Conservation (phyloP, 2,113 vertebrate genomes). For the Anoura caudifer region DNA sequence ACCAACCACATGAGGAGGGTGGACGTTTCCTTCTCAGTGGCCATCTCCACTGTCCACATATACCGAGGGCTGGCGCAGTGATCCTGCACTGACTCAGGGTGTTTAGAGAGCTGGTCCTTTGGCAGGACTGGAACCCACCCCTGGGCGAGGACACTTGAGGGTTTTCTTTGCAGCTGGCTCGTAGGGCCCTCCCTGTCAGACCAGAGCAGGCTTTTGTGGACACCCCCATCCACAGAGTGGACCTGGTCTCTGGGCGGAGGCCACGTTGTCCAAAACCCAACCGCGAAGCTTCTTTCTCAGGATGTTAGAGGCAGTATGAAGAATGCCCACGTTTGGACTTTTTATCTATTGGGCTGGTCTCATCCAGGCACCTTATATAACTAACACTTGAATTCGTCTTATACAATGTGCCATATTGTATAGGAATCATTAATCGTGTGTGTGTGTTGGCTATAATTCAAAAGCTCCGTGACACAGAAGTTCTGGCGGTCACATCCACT, state of each 20-base stretch:
- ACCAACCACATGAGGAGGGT: not conserved
- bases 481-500: not conserved
- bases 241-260: not conserved
- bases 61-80: rapidly evolving
- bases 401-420: not conserved
- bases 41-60: not conserved
- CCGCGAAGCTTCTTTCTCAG: not conserved
- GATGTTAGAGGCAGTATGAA: not conserved
- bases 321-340: not conserved
- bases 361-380: not conserved
- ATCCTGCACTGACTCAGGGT: not conserved
- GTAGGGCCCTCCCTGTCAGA: not conserved
- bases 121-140: not conserved
- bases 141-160: not conserved
- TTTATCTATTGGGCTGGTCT: not conserved
- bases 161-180: not conserved
- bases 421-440: not conserved
- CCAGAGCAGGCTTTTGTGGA: not conserved
- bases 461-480: not conserved
- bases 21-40: not conserved
- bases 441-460: not conserved
- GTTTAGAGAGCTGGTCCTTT: not conserved
- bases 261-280: not conserved
- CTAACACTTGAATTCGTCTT: not conserved
- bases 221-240: too few relatives aligned